Percentiles rank a stretch among this genome's conserved stretches.
phyloP scores from a whole-genome alignment of 2,113 vertebrate species.

The Platycercus adscitus region DNA sequence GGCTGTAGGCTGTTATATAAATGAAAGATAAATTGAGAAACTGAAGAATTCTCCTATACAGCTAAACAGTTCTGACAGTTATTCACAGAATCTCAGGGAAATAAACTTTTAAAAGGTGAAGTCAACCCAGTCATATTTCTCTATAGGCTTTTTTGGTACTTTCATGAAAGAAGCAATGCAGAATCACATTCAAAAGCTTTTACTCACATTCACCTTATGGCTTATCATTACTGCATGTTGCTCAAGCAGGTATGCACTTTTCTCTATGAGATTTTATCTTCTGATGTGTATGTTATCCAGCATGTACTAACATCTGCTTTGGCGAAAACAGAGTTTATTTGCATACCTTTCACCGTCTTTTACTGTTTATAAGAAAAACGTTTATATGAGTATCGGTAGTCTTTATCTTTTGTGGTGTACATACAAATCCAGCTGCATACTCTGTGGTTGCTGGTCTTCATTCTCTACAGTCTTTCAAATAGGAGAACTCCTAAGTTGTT shows the following conservation, averaged over 20 bases:
- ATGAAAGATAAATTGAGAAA: neutral
- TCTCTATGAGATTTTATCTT: neutral
- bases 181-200: neutral
- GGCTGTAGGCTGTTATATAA: neutral
- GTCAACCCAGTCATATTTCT: neutral
- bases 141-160: neutral
- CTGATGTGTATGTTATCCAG: neutral
- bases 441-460: neutral
- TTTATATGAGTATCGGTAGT: neutral
- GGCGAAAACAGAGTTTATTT: neutral
- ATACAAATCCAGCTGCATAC: neutral
- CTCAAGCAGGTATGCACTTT: neutral
- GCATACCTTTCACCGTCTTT: neutral
- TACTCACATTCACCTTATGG: neutral
- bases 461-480: neutral
- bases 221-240: fast-evolving
- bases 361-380: neutral
- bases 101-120: neutral
- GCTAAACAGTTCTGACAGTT: neutral
- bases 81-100: neutral
- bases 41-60: neutral
- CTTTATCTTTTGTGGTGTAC: neutral
- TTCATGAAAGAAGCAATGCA: neutral
- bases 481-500: neutral
- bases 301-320: neutral